Evolutionary conservation across 2,888 invertebrate species (phyloP).

Genomic region (Tryphoninae sp.): DNA sequence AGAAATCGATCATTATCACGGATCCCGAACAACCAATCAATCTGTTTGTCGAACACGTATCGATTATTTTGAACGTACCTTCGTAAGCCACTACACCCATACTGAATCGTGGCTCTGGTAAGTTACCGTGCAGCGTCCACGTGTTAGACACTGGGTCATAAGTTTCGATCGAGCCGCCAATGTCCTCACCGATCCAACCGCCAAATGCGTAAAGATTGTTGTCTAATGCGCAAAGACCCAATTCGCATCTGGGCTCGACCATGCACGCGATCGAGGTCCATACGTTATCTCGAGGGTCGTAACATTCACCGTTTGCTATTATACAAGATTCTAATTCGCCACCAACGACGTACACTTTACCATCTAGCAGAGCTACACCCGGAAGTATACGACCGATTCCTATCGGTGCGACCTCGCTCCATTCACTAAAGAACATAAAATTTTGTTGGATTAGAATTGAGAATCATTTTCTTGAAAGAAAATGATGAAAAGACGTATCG

Average conservation of each 20-base stretch:
- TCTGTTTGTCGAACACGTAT: slow-evolving; percentile 11
- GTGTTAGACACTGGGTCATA: slow-evolving; percentile 91
- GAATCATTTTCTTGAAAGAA: neutral
- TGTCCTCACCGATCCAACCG: slow-evolving; percentile 96
- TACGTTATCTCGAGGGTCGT: slow-evolving; percentile 86
- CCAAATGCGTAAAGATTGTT: slow-evolving; percentile 94
- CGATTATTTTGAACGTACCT: slow-evolving; percentile 82
- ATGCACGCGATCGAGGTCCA: slow-evolving; percentile 83
- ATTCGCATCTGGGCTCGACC: slow-evolving; percentile 94
- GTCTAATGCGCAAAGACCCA: slow-evolving; percentile 92
- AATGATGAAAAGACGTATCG: slow-evolving; percentile 2
- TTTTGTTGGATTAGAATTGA: too few relatives aligned
- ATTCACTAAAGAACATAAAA: slow-evolving; percentile 83
- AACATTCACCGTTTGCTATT: slow-evolving; percentile 92
- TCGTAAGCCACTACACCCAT: slow-evolving; percentile 94
- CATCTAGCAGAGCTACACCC: slow-evolving; percentile 92
- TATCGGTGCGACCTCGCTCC: slow-evolving; percentile 92
- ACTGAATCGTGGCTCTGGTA: slow-evolving; percentile 93
- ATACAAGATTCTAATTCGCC: slow-evolving; percentile 96
- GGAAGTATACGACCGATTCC: slow-evolving; percentile 93
- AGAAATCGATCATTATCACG: neutral
- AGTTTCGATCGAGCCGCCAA: slow-evolving; percentile 93
- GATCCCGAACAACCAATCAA: neutral
- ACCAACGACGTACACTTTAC: slow-evolving; percentile 94
- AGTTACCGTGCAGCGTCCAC: slow-evolving; percentile 90